These are phyloP conservation scores for Tenualosa ilisha DNA, from an alignment of 2,797 vertebrate species.

Conservation along the genomic window DNA sequence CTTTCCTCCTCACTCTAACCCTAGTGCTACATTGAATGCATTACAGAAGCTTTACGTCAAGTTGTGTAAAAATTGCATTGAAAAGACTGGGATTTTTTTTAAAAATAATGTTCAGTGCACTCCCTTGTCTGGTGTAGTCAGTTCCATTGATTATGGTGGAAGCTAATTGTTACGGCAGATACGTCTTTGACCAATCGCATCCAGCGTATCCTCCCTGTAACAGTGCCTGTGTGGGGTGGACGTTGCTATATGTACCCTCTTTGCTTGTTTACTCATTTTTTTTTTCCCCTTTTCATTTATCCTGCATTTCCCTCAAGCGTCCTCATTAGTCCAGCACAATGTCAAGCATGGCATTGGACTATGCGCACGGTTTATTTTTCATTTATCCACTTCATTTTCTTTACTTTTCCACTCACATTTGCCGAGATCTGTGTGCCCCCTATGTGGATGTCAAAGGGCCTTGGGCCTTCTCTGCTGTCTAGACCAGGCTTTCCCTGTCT, in stretches of 20 bases:
- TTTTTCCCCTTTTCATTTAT: background rate
- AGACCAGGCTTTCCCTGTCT: conserved; percentile 20
- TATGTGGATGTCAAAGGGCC: background rate
- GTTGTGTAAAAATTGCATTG: too few relatives aligned
- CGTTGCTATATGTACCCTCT: background rate
- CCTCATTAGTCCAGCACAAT: too few relatives aligned
- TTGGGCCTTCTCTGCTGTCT: conserved; percentile 32
- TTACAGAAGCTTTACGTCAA: too few relatives aligned
- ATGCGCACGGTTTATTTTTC: background rate
- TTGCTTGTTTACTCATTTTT: background rate
- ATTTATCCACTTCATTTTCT: background rate
- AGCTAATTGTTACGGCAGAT: too few relatives aligned
- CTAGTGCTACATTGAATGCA: too few relatives aligned
- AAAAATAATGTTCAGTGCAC: too few relatives aligned
- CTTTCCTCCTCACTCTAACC: background rate
- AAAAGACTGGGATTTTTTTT: too few relatives aligned
- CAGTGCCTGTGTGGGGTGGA: background rate
- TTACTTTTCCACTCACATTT: background rate
- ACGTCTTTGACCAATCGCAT: too few relatives aligned
- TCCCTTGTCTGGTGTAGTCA: too few relatives aligned
- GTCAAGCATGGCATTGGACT: background rate
- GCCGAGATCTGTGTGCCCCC: background rate
- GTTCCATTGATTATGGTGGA: too few relatives aligned
- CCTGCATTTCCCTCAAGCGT: too few relatives aligned
- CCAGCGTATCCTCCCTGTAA: too few relatives aligned